Evolutionary conservation across 2,888 invertebrate genomes (phyloP).

Genomic region (Allolobophora icterica): DNA sequence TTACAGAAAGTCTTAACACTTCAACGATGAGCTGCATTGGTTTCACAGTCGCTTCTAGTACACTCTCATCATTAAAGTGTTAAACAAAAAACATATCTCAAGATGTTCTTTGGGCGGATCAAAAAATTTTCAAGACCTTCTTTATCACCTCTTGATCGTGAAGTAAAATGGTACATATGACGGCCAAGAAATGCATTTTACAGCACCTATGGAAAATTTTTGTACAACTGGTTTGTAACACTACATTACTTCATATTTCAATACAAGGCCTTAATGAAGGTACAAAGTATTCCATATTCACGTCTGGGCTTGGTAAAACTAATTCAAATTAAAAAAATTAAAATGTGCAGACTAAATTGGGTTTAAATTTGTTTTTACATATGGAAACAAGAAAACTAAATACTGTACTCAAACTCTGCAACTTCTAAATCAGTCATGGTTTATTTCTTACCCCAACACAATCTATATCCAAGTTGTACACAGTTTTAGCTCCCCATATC

Average conservation of each 20-base stretch:
- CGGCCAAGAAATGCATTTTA: not conserved
- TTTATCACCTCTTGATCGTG: not conserved
- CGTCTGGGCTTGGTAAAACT: not conserved
- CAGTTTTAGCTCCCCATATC: conserved; percentile 58
- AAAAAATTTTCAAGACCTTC: not conserved
- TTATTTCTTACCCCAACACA: conserved; percentile 56
- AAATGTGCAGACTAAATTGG: not conserved
- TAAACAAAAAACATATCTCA: not conserved
- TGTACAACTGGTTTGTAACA: not conserved
- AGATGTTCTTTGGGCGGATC: not conserved
- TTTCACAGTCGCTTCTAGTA: no score
- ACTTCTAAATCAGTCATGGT: not conserved
- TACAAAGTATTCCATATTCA: not conserved
- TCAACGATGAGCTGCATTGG: no score
- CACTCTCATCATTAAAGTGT: no score
- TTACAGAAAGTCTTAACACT: no score
- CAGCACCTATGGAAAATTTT: not conserved
- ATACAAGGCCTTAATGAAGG: not conserved
- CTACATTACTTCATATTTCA: not conserved
- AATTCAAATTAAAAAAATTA: not conserved
- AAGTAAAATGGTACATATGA: not conserved
- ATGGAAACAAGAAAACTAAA: not conserved
- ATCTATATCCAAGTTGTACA: conserved; percentile 59
- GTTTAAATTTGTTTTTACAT: not conserved
- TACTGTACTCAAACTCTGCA: not conserved